These are phyloP conservation scores for Hydrolagus affinis DNA, from an alignment of 2,113 vertebrate species.

Conservation along the genomic window DNA sequence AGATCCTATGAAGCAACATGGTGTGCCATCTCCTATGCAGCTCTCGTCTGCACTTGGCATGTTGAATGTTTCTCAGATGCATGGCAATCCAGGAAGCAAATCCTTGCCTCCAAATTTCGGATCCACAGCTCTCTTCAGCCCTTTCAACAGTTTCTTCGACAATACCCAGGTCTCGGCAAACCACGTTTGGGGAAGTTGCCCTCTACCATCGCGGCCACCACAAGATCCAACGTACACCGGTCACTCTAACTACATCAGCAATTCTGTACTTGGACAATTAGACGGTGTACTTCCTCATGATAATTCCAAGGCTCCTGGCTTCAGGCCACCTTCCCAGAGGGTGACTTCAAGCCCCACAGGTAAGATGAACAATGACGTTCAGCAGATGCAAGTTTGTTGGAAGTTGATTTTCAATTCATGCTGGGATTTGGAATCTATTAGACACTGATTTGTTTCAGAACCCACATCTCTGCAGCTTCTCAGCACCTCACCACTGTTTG, in stretches of 20 bases:
- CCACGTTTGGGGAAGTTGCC: slow-evolving; percentile 88
- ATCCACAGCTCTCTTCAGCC: slow-evolving; percentile 85
- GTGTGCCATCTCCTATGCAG: slow-evolving; percentile 69
- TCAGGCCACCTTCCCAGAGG: slow-evolving; percentile 79
- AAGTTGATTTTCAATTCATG: neutral
- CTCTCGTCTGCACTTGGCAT: slow-evolving; percentile 81
- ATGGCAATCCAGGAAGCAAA: slow-evolving; percentile 76
- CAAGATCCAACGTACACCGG: slow-evolving; percentile 79
- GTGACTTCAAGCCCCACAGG: slow-evolving; percentile 85
- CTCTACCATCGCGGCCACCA: slow-evolving; percentile 74
- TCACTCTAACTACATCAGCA: slow-evolving; percentile 74
- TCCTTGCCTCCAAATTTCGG: slow-evolving; percentile 80
- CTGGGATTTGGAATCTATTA: neutral
- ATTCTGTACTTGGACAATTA: slow-evolving; percentile 75
- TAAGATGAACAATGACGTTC: slow-evolving; percentile 45
- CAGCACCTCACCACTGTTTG: no score
- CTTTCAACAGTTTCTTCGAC: slow-evolving; percentile 94
- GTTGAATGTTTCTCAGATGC: slow-evolving; percentile 93
- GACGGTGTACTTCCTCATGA: slow-evolving; percentile 81
- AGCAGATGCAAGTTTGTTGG: neutral
- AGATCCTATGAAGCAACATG: slow-evolving; percentile 67
- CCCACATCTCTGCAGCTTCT: no score
- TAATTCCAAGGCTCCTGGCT: slow-evolving; percentile 90
- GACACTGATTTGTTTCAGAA: neutral
- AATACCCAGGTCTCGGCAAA: slow-evolving; percentile 84